A percentile compares a stretch with the other conserved stretches of the same genome.
phyloP scores from a whole-genome alignment of 2,113 vertebrate species.

The Indicator maculatus region DNA sequence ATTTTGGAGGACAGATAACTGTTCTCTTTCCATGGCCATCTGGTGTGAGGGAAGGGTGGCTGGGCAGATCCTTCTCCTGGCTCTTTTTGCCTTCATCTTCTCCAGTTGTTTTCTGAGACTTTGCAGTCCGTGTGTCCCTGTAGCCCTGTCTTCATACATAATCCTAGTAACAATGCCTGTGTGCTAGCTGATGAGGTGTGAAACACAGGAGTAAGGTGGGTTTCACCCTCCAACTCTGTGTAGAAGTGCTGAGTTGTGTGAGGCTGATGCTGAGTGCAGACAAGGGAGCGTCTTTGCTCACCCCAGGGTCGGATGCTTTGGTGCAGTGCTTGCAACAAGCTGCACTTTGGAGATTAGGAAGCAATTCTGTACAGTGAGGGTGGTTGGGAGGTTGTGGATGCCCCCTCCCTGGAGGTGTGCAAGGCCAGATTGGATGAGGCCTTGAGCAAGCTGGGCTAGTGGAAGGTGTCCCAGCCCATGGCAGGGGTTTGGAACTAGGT shows the following conservation, averaged over 20 bases:
- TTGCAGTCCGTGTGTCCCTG: background rate
- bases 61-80: background rate
- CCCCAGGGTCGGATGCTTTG: background rate
- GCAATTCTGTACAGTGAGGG: too few relatives aligned
- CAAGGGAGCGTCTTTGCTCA: background rate
- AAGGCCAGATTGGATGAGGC: too few relatives aligned
- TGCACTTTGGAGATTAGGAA: background rate
- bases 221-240: background rate
- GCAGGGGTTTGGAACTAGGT: too few relatives aligned
- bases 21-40: background rate
- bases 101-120: background rate
- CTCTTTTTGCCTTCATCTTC: background rate
- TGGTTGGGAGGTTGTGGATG: too few relatives aligned
- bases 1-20: constrained; percentile 22
- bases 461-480: too few relatives aligned
- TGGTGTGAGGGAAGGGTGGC: constrained; percentile 17
- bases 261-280: background rate
- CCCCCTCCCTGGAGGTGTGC: too few relatives aligned
- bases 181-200: background rate
- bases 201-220: background rate
- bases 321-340: background rate
- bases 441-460: too few relatives aligned
- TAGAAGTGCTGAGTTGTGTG: background rate
- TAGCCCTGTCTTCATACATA: background rate
- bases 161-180: background rate